phyloP scores from a whole-genome alignment of 35 echinoderm and acorn worm genomes.

The Nesometra sesokonis region DNA sequence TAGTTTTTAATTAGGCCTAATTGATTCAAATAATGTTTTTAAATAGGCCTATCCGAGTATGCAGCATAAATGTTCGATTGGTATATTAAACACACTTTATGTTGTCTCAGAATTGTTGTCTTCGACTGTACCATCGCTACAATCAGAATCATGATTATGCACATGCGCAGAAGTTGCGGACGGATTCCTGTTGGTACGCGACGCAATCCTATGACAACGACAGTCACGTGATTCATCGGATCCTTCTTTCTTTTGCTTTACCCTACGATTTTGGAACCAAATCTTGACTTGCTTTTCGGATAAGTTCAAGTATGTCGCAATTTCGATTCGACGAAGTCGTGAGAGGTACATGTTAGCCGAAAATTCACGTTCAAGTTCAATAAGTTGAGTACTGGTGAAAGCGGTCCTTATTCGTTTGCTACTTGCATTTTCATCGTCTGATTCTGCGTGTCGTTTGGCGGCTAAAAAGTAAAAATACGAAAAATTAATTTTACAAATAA shows the following conservation, averaged over 20 bases:
- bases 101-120: background rate
- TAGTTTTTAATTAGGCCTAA: too few species aligned
- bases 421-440: slow-evolving; percentile 20
- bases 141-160: background rate
- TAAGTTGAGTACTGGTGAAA: slow-evolving; percentile 90
- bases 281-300: slow-evolving; percentile 99
- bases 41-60: too few species aligned
- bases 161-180: slow-evolving; percentile 28
- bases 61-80: too few species aligned
- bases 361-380: slow-evolving; percentile 92
- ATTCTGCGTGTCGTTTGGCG: background rate
- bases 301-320: slow-evolving; percentile 92
- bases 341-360: slow-evolving; percentile 98
- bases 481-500: background rate
- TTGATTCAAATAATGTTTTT: too few species aligned
- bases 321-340: slow-evolving; percentile 86
- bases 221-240: slow-evolving; percentile 53
- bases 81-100: background rate
- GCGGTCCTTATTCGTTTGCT: slow-evolving; percentile 92
- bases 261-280: slow-evolving; percentile 97
- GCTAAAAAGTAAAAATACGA: background rate
- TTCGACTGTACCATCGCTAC: background rate
- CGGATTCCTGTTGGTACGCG: slow-evolving; percentile 12
- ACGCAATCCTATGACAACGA: slow-evolving; percentile 70
- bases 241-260: slow-evolving; percentile 97